Evolutionary conservation across 2,797 vertebrate species (phyloP).

Genomic region (Sebastolobus altivelis): DNA sequence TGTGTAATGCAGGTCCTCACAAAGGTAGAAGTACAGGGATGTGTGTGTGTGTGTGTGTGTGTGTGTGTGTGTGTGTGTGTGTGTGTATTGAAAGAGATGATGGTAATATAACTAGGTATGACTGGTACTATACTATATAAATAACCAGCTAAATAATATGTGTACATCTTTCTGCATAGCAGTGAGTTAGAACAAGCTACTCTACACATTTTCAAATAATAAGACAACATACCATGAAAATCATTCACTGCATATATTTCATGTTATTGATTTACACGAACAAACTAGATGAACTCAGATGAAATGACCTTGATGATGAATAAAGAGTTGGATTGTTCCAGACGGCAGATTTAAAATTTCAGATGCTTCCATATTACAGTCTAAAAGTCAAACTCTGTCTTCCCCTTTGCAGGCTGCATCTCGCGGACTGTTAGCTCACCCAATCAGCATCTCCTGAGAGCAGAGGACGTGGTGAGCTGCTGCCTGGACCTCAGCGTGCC

Average conservation of each 20-base stretch:
- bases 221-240: background rate
- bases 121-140: background rate
- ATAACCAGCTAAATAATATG: background rate
- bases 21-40: too few species aligned
- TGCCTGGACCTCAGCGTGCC: conserved; percentile 95
- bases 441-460: conserved; percentile 91
- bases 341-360: background rate
- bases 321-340: background rate
- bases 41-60: too few species aligned
- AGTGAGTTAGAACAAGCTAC: background rate
- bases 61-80: too few species aligned
- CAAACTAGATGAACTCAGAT: background rate
- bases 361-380: background rate
- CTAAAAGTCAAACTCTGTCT: background rate
- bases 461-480: conserved; percentile 96
- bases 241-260: background rate
- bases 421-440: conserved; percentile 93
- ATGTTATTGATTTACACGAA: background rate
- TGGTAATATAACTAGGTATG: background rate
- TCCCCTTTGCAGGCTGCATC: conserved; percentile 87
- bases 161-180: background rate
- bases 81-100: background rate
- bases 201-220: background rate
- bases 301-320: background rate
- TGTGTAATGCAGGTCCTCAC: too few species aligned